These are phyloP conservation scores for Periplaneta americana DNA, from an alignment of 1,140 invertebrate species.

Conservation along the genomic window DNA sequence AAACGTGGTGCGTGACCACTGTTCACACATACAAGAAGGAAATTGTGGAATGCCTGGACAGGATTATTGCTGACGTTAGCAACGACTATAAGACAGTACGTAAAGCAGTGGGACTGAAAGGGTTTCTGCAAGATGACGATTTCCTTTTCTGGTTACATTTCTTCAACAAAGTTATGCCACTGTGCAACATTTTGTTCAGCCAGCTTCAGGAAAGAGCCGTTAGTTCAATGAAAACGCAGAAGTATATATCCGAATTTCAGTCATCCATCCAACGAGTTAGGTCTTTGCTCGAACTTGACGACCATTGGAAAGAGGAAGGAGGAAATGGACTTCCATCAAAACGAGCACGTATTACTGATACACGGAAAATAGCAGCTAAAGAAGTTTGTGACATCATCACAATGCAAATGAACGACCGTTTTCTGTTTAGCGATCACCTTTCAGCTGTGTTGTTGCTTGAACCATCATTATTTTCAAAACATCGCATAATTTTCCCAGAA, in stretches of 20 bases:
- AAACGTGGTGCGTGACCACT: background rate
- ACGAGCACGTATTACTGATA: no score
- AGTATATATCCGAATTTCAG: constrained; percentile 18
- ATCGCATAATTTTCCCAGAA: background rate
- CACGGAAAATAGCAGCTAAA: no score
- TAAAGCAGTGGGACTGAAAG: constrained; percentile 17
- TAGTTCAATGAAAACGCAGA: constrained; percentile 15
- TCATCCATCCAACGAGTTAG: no score
- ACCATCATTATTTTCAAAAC: background rate
- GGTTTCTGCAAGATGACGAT: constrained; percentile 18
- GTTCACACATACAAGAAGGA: constrained; percentile 18
- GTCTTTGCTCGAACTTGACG: no score
- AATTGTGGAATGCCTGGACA: no score
- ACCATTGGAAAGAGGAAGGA: no score
- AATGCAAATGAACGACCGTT: background rate
- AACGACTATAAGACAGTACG: constrained; percentile 1
- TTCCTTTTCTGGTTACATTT: constrained; percentile 23
- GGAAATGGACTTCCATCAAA: no score
- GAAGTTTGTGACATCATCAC: no score
- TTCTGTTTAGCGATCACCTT: background rate
- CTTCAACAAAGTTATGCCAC: constrained; percentile 24
- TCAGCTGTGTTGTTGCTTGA: background rate
- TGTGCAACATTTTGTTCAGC: constrained; percentile 20
- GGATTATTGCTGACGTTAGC: no score
- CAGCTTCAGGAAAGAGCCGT: constrained; percentile 18